Evolutionary conservation across 2,888 invertebrate genomes (phyloP).

Genomic region (Epiblema foenella): DNA sequence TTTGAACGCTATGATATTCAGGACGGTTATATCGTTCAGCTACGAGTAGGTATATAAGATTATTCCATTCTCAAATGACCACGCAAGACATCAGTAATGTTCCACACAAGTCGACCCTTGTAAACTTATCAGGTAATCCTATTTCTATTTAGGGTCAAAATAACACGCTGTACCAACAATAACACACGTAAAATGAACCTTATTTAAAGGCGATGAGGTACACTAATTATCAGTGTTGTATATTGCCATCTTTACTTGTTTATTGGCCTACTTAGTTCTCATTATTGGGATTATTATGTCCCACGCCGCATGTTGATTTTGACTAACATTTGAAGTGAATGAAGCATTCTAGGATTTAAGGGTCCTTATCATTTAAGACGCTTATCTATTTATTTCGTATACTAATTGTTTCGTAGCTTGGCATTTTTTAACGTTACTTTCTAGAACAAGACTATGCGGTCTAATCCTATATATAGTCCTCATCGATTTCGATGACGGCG

Average conservation of each 20-base stretch:
- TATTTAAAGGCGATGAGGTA: not conserved
- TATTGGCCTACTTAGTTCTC: not conserved
- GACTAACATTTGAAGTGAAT: not conserved
- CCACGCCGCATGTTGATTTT: not conserved
- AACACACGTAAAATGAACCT: not conserved
- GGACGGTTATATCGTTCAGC: too few species aligned
- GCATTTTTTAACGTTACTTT: too few species aligned
- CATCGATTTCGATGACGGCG: too few species aligned
- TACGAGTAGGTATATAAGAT: too few species aligned
- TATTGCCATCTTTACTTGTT: not conserved
- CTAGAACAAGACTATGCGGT: too few species aligned
- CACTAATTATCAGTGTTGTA: not conserved
- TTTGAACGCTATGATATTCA: too few species aligned
- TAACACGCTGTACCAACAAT: not conserved
- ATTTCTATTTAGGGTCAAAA: slow-evolving; percentile 4
- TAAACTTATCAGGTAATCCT: slow-evolving; percentile 13
- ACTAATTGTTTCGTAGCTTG: too few species aligned
- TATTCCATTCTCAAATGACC: not conserved
- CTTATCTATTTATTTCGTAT: too few species aligned
- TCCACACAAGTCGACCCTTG: not conserved
- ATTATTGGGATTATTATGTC: not conserved
- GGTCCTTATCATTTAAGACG: too few species aligned
- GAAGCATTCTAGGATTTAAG: too few species aligned
- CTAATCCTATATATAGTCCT: too few species aligned
- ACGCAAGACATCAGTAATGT: not conserved